A percentile compares a stretch with the other conserved stretches of the same genome.
Evolutionary conservation across 2,797 vertebrate species (phyloP).

Genomic region (Catostomus latipinnis): DNA sequence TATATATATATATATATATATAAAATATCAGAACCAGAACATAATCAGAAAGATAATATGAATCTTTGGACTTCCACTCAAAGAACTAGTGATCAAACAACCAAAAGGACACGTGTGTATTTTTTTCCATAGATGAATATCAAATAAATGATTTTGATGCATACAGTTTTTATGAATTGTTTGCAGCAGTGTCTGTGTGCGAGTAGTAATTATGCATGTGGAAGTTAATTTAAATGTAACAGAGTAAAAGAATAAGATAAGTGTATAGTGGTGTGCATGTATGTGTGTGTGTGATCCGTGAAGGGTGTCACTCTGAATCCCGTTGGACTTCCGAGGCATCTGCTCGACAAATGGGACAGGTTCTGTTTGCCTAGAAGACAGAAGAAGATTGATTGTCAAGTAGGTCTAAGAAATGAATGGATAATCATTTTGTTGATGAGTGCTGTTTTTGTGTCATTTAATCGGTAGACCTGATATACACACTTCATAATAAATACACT

Average conservation of each 20-base stretch:
- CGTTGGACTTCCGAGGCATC: slow-evolving; percentile 96
- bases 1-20: too few species aligned
- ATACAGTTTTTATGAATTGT: slow-evolving; percentile 30
- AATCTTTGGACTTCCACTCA: slow-evolving; percentile 73
- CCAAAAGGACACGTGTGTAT: slow-evolving; percentile 15
- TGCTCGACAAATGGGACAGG: slow-evolving; percentile 96
- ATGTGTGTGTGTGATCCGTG: neutral
- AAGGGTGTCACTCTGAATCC: slow-evolving; percentile 89
- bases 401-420: neutral
- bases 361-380: slow-evolving; percentile 89
- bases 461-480: too few species aligned
- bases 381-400: slow-evolving; percentile 29
- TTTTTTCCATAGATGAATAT: slow-evolving; percentile 16
- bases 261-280: slow-evolving; percentile 23
- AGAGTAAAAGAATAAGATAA: neutral
- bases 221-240: slow-evolving; percentile 41
- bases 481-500: too few species aligned
- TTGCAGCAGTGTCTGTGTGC: slow-evolving; percentile 33
- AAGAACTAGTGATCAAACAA: slow-evolving; percentile 60
- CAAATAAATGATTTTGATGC: slow-evolving; percentile 15
- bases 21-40: slow-evolving; percentile 36
- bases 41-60: slow-evolving; percentile 13
- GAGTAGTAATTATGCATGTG: neutral
- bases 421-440: neutral
- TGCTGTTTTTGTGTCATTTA: too few species aligned